These are phyloP conservation scores for Atlantisia rogersi DNA, from an alignment of 2,113 vertebrate genomes.

Conservation along the genomic window DNA sequence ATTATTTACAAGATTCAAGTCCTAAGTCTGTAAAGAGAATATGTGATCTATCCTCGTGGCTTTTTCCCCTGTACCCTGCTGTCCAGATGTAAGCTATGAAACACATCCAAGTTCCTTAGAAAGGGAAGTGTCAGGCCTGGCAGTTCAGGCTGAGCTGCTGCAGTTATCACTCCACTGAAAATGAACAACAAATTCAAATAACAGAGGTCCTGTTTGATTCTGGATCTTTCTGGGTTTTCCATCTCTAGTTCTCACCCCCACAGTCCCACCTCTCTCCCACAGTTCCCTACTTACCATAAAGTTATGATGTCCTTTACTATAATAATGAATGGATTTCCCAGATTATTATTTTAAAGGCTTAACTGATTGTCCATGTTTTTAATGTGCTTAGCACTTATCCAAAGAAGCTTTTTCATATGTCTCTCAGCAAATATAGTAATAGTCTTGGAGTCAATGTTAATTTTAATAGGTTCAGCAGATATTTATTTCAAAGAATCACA, in stretches of 20 bases:
- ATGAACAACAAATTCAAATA: constrained; percentile 39
- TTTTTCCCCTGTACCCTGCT: background rate
- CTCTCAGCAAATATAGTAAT: constrained; percentile 40
- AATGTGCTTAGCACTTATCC: constrained; percentile 4
- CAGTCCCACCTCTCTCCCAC: constrained; percentile 10
- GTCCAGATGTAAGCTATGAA: constrained; percentile 49
- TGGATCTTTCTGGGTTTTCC: background rate
- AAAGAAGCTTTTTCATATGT: constrained; percentile 42
- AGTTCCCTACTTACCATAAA: constrained; percentile 19
- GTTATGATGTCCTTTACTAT: constrained; percentile 37
- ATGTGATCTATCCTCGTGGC: background rate
- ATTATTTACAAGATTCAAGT: background rate
- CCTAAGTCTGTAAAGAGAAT: background rate
- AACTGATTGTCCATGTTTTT: constrained; percentile 43
- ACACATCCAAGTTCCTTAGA: constrained; percentile 10
- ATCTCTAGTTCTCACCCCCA: background rate
- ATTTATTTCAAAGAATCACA: too few relatives aligned
- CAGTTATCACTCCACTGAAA: constrained; percentile 54
- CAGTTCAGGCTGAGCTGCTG: constrained; percentile 21
- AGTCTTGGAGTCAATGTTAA: background rate
- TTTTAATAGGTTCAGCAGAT: constrained; percentile 40
- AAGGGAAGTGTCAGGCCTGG: background rate
- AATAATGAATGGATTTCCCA: constrained; percentile 55
- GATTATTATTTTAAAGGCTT: constrained; percentile 60
- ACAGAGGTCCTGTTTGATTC: background rate